Conservation (phyloP, 2,113 vertebrate genomes). For the Tretioscincus oriximinensis region DNA sequence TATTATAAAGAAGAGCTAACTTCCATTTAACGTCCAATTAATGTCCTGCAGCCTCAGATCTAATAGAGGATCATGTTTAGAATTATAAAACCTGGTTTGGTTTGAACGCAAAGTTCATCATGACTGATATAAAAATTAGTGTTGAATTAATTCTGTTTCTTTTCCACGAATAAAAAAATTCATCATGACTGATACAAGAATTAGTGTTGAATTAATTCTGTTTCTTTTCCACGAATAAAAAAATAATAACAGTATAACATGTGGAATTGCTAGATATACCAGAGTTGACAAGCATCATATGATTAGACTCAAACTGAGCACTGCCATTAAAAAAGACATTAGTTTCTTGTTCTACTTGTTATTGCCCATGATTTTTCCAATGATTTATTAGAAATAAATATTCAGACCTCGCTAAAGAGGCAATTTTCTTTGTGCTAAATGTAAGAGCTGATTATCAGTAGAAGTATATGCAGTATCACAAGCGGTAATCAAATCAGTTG, state of each 20-base stretch:
- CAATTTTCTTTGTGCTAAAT: background rate
- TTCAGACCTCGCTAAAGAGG: background rate
- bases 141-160: conserved; percentile 31
- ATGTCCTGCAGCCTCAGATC: background rate
- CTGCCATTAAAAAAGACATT: conserved; percentile 26
- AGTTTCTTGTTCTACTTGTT: background rate
- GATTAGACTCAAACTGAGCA: conserved; percentile 21
- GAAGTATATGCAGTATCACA: background rate
- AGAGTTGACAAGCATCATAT: conserved; percentile 21
- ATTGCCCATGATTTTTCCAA: conserved; percentile 4
- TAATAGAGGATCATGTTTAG: background rate
- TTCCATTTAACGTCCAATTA: background rate
- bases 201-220: conserved; percentile 25
- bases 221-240: conserved; percentile 24
- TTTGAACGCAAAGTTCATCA: conserved; percentile 17
- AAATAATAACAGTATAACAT: background rate
- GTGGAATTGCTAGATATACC: conserved; percentile 4
- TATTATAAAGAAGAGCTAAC: background rate
- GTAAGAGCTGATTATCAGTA: conserved; percentile 17
- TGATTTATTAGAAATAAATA: conserved; percentile 15
- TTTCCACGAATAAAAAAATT: conserved; percentile 1
- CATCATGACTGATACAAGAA: background rate
- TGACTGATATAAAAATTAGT: background rate
- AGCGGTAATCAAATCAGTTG: conserved; percentile 26
- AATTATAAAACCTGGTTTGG: background rate